Percentiles rank a stretch among this genome's conserved stretches.
Evolutionary conservation across 2,888 invertebrate species (phyloP).

Genomic region (Tupiocoris notatus): DNA sequence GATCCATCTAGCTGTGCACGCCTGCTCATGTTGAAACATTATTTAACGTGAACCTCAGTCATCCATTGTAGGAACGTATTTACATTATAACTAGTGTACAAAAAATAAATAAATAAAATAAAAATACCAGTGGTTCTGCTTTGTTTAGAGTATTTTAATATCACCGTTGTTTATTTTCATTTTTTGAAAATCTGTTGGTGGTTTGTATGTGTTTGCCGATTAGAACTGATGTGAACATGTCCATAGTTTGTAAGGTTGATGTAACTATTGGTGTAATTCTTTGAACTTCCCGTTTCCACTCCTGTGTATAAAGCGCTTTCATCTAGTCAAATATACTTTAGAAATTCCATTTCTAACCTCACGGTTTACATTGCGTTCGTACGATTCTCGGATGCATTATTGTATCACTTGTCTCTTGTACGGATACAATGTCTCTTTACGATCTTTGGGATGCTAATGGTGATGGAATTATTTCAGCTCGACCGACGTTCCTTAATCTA

Average conservation of each 20-base stretch:
- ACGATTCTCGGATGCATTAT: no score
- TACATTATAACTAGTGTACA: slow-evolving; percentile 19
- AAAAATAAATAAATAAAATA: not conserved
- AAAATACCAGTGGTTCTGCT: slow-evolving; percentile 17
- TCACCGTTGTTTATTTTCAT: slow-evolving; percentile 1
- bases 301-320: not conserved
- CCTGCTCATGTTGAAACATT: slow-evolving; percentile 9
- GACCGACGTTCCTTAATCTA: slow-evolving; percentile 97
- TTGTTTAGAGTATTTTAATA: slow-evolving; percentile 33
- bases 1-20: slow-evolving; percentile 24
- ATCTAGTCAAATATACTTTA: not conserved
- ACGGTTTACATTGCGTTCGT: no score
- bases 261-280: not conserved
- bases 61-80: slow-evolving; percentile 26
- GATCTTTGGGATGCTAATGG: slow-evolving; percentile 27
- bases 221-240: not conserved
- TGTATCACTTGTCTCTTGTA: not conserved
- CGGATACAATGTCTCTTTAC: no score
- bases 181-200: slow-evolving; percentile 30
- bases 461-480: slow-evolving; percentile 73
- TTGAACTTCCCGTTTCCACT: not conserved
- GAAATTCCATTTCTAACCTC: not conserved
- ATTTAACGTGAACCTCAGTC: slow-evolving; percentile 20
- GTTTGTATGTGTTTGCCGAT: slow-evolving; percentile 40
- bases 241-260: not conserved